Conservation (phyloP, 2,797 vertebrate genomes). For the Myotis daubentonii region DNA sequence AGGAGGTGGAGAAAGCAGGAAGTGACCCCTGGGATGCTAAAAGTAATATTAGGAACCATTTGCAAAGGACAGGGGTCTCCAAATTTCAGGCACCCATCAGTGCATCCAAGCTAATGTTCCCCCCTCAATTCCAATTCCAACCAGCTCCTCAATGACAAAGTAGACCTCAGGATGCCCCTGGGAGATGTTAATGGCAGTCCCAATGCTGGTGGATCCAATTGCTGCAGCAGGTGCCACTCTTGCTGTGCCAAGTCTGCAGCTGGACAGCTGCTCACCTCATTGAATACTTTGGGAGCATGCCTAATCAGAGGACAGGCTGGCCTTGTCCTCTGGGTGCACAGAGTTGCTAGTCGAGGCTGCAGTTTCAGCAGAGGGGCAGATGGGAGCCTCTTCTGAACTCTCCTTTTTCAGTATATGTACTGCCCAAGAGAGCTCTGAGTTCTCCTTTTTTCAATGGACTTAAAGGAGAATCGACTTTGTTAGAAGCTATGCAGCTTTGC, state of each 20-base stretch:
- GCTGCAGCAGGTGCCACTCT: neutral
- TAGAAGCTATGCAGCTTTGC: neutral
- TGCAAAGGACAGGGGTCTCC: neutral
- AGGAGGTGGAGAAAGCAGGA: neutral
- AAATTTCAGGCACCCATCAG: neutral
- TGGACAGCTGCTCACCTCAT: neutral
- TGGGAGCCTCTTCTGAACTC: neutral
- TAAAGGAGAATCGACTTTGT: neutral
- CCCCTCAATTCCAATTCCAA: neutral
- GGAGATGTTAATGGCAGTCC: too few relatives aligned
- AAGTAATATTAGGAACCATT: neutral
- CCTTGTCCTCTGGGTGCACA: neutral
- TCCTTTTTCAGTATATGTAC: neutral
- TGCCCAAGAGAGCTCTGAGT: neutral
- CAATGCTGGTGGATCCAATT: neutral
- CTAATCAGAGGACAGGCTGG: neutral
- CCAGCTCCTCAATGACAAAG: neutral
- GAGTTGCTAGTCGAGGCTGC: neutral
- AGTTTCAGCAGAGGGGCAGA: neutral
- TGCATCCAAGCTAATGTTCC: neutral
- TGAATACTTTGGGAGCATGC: neutral
- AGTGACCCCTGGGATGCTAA: neutral
- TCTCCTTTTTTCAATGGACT: conserved; percentile 36
- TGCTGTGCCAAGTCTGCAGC: neutral
- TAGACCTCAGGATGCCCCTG: neutral